Evolutionary conservation across 1,140 invertebrate species (phyloP).

Genomic region (Drosophila nannoptera): DNA sequence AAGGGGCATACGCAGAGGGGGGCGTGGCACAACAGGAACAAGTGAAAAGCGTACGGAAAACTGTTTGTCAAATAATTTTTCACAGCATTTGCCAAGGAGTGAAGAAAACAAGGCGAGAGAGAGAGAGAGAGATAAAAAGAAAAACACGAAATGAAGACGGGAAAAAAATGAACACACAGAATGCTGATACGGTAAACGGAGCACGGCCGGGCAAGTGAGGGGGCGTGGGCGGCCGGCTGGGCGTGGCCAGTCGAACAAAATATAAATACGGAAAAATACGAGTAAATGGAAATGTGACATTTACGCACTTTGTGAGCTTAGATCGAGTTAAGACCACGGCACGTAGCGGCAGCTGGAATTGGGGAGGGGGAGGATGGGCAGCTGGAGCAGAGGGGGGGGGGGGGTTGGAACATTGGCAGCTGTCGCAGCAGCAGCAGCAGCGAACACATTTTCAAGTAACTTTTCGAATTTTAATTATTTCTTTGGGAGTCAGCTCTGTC

Average conservation of each 20-base stretch:
- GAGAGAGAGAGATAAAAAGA: slow-evolving; percentile 6
- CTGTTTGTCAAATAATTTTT: slow-evolving; percentile 77
- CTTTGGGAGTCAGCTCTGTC: slow-evolving; percentile 12
- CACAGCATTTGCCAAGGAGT: slow-evolving; percentile 47
- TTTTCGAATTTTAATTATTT: slow-evolving; percentile 77
- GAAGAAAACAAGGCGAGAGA: slow-evolving; percentile 13
- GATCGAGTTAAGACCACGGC: slow-evolving; percentile 73
- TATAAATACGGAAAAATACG: slow-evolving; percentile 65
- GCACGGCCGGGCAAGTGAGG: neutral
- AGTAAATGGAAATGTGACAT: slow-evolving; percentile 76
- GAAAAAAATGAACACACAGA: neutral
- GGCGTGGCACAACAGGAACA: slow-evolving; percentile 26
- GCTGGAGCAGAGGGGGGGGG: neutral
- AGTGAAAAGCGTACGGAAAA: slow-evolving; percentile 64
- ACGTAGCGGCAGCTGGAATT: slow-evolving; percentile 42
- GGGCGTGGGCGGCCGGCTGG: slow-evolving; percentile 22
- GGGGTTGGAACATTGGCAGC: slow-evolving; percentile 33
- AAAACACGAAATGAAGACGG: slow-evolving; percentile 9
- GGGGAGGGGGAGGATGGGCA: neutral
- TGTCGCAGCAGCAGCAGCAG: slow-evolving; percentile 54
- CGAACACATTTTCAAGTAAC: slow-evolving; percentile 67
- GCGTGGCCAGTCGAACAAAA: slow-evolving; percentile 63
- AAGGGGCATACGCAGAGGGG: neutral
- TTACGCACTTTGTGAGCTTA: slow-evolving; percentile 73
- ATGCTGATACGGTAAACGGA: slow-evolving; percentile 35